phyloP scores from a whole-genome alignment of 2,113 vertebrate species.

The Sturnira hondurensis region DNA sequence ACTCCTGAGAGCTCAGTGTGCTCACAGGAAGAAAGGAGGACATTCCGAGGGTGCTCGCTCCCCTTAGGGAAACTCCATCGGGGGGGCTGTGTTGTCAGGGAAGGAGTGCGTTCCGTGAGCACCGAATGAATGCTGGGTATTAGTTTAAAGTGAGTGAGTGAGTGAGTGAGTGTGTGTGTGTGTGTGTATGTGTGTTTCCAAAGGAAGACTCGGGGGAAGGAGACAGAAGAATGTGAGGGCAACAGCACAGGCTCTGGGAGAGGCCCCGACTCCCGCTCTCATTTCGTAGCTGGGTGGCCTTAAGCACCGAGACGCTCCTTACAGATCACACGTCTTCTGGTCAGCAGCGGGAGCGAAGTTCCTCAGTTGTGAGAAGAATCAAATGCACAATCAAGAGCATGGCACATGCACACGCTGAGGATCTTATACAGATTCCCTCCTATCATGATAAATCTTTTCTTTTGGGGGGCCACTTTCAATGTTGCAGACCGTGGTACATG shows the following conservation, averaged over 20 bases:
- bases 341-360: background rate
- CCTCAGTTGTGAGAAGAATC: background rate
- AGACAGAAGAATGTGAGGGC: background rate
- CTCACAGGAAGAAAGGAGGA: slow-evolving; percentile 22
- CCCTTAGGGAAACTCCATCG: slow-evolving; percentile 40
- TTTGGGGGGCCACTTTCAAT: background rate
- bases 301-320: background rate
- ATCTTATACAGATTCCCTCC: background rate
- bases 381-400: background rate
- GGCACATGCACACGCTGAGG: background rate
- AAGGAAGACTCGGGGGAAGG: background rate
- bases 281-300: background rate
- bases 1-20: slow-evolving; percentile 24
- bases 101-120: background rate
- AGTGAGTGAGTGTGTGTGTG: background rate
- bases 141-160: background rate
- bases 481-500: background rate
- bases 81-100: background rate
- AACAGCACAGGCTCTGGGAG: background rate
- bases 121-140: slow-evolving; percentile 9
- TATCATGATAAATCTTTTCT: background rate
- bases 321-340: background rate
- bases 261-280: background rate
- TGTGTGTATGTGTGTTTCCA: background rate
- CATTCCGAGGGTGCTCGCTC: background rate